Evolutionary conservation across 35 echinoderm and acorn worm species (phyloP), one percentile per base, ranked within the genome.

Genomic region (Stichopus chloronotus): DNA sequence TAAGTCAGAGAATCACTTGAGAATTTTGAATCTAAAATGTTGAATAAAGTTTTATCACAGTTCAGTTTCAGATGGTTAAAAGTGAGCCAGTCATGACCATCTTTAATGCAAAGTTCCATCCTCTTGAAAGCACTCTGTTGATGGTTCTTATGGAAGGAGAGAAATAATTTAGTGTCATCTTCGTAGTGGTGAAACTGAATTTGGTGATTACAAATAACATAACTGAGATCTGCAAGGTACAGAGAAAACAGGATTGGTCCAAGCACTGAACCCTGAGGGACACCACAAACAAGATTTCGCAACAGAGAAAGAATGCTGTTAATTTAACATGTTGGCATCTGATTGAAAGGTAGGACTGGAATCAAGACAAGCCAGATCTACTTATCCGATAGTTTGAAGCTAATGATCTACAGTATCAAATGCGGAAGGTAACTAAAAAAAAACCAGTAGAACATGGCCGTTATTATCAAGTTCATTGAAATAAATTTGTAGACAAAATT

Each of bases 261-360:
- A 61, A 63, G 86, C 16, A 88, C 86, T 59, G 86, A 63, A n/a
- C n/a, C 86, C 23, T 63, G 86, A 14, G 58, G 58, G 16, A 88
- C 58, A 65, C 86, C 79, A 72, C 69, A 72, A 72, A 10, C 59
- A 8, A 61, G 59, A 10, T 61, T 61, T 2, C 4, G 59, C 14
- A 4, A 61, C 1, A 43, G 30, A 43, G 30, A 43, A 43, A 43
- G 30, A 43, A 43, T 43, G 30, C 30, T 43, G 30, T 43, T 43
- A 43, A 43, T 43, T 0, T 43, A 43, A 43, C 30, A 43, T 43
- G 30, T 43, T 43, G 3, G 30, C 3, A 43, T 43, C 1, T 43
- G 30, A 43, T 43, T 43, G 30, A 43, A 43, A 43, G 1, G 30
- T 43, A 43, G 30, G 30, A 43, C 30, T 43, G 30, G 30, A 43